Evolutionary conservation across 2,113 vertebrate genomes (phyloP).

Genomic region (Rhipidura dahli): DNA sequence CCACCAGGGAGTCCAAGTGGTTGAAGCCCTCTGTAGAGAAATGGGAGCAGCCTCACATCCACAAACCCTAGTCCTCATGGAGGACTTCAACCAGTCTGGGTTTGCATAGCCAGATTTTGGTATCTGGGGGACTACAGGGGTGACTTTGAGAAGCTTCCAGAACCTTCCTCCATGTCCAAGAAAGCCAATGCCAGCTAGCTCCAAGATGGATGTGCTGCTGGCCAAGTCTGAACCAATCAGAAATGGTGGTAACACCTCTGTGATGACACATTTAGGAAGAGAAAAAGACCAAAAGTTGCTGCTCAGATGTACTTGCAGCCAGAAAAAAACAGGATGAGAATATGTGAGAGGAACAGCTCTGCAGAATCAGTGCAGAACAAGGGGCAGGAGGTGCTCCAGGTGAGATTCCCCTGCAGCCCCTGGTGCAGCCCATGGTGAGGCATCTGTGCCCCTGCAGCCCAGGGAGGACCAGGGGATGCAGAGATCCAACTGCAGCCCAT

Average conservation of each 20-base stretch:
- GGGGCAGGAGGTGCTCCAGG: neutral
- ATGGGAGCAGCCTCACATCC: neutral
- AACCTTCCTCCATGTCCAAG: neutral
- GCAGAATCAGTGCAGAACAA: too few relatives aligned
- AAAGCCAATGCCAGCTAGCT: neutral
- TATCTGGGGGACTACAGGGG: neutral
- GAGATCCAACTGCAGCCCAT: neutral
- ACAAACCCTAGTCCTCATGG: neutral
- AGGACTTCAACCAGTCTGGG: neutral
- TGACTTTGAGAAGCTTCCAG: neutral
- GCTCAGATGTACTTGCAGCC: neutral
- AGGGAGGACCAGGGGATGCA: neutral
- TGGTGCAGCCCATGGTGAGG: neutral
- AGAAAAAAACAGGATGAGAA: neutral
- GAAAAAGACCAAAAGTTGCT: neutral
- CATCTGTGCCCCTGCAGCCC: neutral
- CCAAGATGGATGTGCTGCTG: neutral
- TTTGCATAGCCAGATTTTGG: neutral
- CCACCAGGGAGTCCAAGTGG: neutral
- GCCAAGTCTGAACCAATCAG: neutral
- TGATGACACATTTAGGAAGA: neutral
- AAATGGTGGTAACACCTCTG: neutral
- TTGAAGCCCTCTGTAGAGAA: neutral
- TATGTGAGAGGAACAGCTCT: neutral
- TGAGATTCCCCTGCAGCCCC: neutral